phyloP scores from a whole-genome alignment of 2,888 invertebrate genomes.

The Kuschelorhynchus macadamiae region DNA sequence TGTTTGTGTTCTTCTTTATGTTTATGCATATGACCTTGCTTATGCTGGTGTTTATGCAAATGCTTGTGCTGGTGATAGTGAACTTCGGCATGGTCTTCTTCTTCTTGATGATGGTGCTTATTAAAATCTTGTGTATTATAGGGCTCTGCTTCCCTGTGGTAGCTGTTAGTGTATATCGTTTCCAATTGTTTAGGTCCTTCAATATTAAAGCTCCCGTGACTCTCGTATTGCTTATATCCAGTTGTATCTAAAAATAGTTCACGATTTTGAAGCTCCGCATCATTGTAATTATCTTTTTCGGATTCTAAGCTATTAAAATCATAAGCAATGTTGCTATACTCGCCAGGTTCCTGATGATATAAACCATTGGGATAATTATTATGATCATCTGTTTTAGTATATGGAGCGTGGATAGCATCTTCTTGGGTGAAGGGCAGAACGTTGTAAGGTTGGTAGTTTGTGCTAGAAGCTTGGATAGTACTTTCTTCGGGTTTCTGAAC shows the following conservation, averaged over 20 bases:
- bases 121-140: slow-evolving; percentile 24
- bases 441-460: slow-evolving; percentile 20
- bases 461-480: slow-evolving; percentile 14
- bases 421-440: slow-evolving; percentile 24
- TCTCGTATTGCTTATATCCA: slow-evolving; percentile 34
- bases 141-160: slow-evolving; percentile 36
- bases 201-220: slow-evolving; percentile 29
- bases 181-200: slow-evolving; percentile 31
- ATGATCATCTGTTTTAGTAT: not conserved
- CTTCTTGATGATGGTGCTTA: slow-evolving; percentile 42
- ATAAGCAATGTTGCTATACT: not conserved
- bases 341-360: not conserved
- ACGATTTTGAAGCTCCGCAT: slow-evolving; percentile 23
- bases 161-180: slow-evolving; percentile 31
- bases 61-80: slow-evolving; percentile 64
- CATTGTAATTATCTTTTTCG: slow-evolving; percentile 8
- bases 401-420: slow-evolving; percentile 4
- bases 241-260: slow-evolving; percentile 30
- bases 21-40: slow-evolving; percentile 57
- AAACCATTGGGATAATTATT: slow-evolving; percentile 11
- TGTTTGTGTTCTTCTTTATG: slow-evolving; percentile 45
- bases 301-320: slow-evolving; percentile 18
- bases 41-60: slow-evolving; percentile 61
- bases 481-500: not conserved
- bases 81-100: slow-evolving; percentile 53